Base-by-base conservation (phyloP, 2,113 vertebrate species). In the Megalops atlanticus region DNA sequence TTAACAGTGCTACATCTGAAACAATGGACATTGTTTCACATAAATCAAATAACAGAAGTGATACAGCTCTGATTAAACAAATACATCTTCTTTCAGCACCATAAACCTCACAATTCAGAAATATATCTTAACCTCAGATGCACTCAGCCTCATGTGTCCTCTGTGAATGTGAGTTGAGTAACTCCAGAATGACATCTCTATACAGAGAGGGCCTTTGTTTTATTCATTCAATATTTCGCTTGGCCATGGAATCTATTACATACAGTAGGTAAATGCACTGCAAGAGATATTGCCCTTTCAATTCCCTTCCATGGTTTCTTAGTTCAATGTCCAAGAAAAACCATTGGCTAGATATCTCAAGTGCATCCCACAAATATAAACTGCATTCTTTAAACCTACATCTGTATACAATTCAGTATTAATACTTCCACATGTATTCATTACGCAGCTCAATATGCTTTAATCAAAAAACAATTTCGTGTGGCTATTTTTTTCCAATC, bases 401-500 rank as follows among this genome's bases (percentile, higher is more conserved):
- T 73, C 64, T 8, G 43, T 45, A 72, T 77, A 77, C 38, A 49
- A 49, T 82, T 82, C 75, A 77, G 71, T 72, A 82, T 72, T 77
- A 82, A 77, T 82, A 45, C 54, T 82, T 82, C 74, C 75, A 82
- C 64, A 78, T 76, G 77, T 76, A 81, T 81, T 82, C 81, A 72
- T 45, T 72, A 71, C 21, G 69, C 24, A 43, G 58, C 77, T 82
- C 81, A 73, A 82, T 83, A 58, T 39, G 69, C 79, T 83, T 82
- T 82, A 82, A 82, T 82, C 76, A 82, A 82, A 82, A 82, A 77
- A 78, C 45, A 82, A 82, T 78, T 73, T 82, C 45, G 73, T 82
- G 73, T 12, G 47, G 38, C 58, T 38, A 71, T 40, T 49, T 77
- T n/a, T 76, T 54, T 41, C 68, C 35, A 71, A 82, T 82, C 81